Evolutionary conservation across 2,797 vertebrate genomes (phyloP).

Genomic region (Carduelis carduelis): DNA sequence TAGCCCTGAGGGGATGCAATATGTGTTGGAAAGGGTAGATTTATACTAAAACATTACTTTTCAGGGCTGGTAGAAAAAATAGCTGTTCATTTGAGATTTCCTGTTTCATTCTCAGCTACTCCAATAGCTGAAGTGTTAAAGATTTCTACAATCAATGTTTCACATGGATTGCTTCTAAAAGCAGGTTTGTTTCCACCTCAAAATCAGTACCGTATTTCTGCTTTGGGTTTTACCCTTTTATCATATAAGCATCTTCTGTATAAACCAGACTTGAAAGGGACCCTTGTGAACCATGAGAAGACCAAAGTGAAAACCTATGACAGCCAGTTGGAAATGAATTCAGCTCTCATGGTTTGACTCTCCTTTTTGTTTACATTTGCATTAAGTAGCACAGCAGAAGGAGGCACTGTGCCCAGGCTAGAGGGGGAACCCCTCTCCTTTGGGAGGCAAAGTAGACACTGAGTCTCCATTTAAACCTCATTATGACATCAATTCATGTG

Average conservation of each 20-base stretch:
- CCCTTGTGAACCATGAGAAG: constrained; percentile 66
- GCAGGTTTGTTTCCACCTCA: constrained; percentile 45
- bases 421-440: constrained; percentile 67
- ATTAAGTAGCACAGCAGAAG: constrained; percentile 71
- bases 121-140: constrained; percentile 54
- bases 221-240: constrained; percentile 32
- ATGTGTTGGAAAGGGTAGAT: constrained; percentile 43
- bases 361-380: constrained; percentile 71
- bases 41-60: constrained; percentile 51
- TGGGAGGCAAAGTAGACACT: constrained; percentile 72
- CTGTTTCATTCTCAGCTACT: constrained; percentile 36
- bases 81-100: constrained; percentile 64
- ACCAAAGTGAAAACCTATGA: constrained; percentile 60
- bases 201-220: constrained; percentile 27
- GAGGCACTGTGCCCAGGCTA: constrained; percentile 61
- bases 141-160: constrained; percentile 37
- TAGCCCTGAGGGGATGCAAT: constrained; percentile 55
- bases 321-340: constrained; percentile 69
- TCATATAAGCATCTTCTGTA: constrained; percentile 63
- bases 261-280: constrained; percentile 66
- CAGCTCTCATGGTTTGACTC: constrained; percentile 60
- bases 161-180: constrained; percentile 9
- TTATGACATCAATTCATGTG: constrained; percentile 75
- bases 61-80: constrained; percentile 22
- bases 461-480: constrained; percentile 77